Conservation (phyloP, 1,140 invertebrate genomes). For the Manduca sexta region DNA sequence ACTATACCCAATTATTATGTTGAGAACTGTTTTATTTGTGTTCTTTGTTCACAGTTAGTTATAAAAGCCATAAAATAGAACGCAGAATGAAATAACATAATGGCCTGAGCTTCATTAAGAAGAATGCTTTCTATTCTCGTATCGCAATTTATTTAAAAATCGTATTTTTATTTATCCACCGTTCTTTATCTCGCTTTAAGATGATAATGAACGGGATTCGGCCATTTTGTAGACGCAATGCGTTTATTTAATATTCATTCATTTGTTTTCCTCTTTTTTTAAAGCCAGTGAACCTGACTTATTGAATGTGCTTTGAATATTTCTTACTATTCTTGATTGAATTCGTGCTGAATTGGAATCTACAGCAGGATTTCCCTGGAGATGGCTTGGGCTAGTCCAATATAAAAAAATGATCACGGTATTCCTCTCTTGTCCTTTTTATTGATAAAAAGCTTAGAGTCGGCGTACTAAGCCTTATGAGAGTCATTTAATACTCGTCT, state of each 20-base stretch:
- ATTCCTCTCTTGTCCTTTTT: background rate
- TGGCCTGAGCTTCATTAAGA: too few relatives aligned
- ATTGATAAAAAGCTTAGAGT: too few relatives aligned
- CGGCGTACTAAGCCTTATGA: too few relatives aligned
- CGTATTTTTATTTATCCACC: background rate
- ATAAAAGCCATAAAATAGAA: too few relatives aligned
- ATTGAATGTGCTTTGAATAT: constrained; percentile 1
- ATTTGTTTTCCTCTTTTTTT: background rate
- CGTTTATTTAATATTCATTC: background rate
- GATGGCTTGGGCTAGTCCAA: background rate
- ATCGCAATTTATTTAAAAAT: constrained; percentile 4
- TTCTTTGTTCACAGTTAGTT: too few relatives aligned
- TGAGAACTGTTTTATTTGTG: too few relatives aligned
- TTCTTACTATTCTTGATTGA: background rate
- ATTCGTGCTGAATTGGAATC: background rate
- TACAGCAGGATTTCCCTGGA: background rate
- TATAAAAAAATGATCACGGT: too few relatives aligned
- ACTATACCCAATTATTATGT: too few relatives aligned
- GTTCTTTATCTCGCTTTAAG: background rate
- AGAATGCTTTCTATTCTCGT: background rate
- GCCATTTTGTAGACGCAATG: background rate
- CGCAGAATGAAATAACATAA: too few relatives aligned
- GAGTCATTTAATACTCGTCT: too few relatives aligned
- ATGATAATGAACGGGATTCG: background rate
- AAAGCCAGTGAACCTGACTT: background rate